phyloP scores from a whole-genome alignment of 1,140 invertebrate genomes.

The Dermatophagoides farinae region DNA sequence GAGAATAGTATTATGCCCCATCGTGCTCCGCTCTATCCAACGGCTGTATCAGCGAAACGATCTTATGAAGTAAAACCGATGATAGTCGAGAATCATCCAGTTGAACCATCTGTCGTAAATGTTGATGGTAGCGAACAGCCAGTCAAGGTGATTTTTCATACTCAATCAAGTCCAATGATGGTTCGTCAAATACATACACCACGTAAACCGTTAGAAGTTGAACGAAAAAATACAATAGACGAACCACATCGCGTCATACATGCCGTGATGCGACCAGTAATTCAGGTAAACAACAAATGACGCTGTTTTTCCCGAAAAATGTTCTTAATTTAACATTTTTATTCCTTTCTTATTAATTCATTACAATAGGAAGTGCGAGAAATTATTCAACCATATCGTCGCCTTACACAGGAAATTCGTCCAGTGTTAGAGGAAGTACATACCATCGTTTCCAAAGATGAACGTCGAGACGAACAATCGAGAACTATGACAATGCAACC shows the following conservation, averaged over 20 bases:
- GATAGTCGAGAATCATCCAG: neutral
- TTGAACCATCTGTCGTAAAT: neutral
- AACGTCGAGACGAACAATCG: neutral
- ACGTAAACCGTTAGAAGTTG: neutral
- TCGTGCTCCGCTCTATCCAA: neutral
- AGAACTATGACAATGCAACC: no score
- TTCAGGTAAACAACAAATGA: no score
- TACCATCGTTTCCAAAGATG: neutral
- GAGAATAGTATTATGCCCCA: neutral
- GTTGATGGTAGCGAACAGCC: neutral
- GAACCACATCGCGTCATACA: conserved; percentile 4
- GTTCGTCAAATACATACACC: conserved; percentile 3
- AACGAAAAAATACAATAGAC: neutral
- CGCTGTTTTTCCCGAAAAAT: no score
- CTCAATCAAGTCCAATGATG: neutral
- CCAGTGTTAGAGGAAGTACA: conserved; percentile 2
- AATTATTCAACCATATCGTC: neutral
- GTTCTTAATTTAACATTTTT: neutral
- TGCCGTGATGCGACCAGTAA: neutral
- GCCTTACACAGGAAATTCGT: neutral
- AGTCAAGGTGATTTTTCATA: neutral
- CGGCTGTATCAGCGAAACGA: neutral
- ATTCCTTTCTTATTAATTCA: neutral
- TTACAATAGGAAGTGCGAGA: neutral
- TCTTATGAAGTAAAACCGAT: neutral